Base-by-base conservation (phyloP, 2,113 vertebrate genomes). In the Syngnathus scovelli region DNA sequence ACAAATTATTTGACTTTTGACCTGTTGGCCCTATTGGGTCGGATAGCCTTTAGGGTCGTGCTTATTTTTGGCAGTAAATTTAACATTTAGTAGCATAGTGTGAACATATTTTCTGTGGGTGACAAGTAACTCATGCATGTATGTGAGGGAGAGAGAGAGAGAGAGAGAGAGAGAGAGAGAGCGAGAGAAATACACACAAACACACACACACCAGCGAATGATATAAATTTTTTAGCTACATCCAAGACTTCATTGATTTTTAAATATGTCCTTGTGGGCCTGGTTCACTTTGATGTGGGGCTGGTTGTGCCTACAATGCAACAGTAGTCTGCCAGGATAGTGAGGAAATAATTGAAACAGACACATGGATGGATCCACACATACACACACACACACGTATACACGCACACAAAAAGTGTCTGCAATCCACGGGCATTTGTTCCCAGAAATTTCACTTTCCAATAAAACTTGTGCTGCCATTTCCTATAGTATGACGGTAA, bases 221-320 rank as follows among this genome's bases (percentile, higher is more conserved):
- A 77, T 81, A 81, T 77, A 59, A 64, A 81, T 85, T 73, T 85
- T 86, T 83, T 76, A 88, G 78, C 58, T 74, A 74, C 76, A 81
- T 84, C 76, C 77, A 80, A 81, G 69, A 78, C 73, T 73, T 72
- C 71, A 86, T 84, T 78, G 83, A 85, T 87, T 88, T 87, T 86
- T 85, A 81, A 86, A 84, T 77, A 80, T 83, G 78, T 86, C 82
- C 84, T 85, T 13, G 70, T 67, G 64, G 83, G 76, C 76, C 78
- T 51, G 73, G 69, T 76, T 85, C 78, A 72, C 82, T 87, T 88
- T 87, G 83, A 84, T 88, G 81, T 86, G 69, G 59, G 64, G 62
- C 60, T 80, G 72, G 52, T 73, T 83, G 69, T 84, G 83, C 76
- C 79, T 74, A 79, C 78, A 82, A 84, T 83, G 68, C 68, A 74